Evolutionary conservation across 2,888 invertebrate genomes (phyloP), one percentile per base, ranked within the genome.

Genomic region (Ornithoptera priamus): DNA sequence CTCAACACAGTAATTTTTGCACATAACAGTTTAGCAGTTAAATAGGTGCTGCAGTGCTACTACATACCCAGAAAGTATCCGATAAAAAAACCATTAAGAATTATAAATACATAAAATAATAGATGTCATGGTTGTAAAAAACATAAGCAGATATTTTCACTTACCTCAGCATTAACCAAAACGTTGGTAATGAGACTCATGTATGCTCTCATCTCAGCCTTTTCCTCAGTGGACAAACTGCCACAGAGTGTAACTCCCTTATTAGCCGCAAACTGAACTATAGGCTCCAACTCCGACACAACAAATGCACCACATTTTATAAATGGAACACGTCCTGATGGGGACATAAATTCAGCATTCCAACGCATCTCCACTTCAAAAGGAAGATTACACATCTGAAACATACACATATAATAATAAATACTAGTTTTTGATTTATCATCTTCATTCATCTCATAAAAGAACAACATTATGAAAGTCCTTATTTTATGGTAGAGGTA

Each of bases 321-420:
- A 80, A 99, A 98, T 0, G 99, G 99, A 0, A 99, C 95, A 76
- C 96, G 95, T 0, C 98, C 98, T 7, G 97, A 96, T 0, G 99
- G 99, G 0, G 99, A 99, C 97, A 99, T 99, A 82, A 96, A 97
- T 82, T 99, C 98, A 0, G 99, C 99, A 92, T 99, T 99, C 78
- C 96, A 95, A 73, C 96, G 93, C 78, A 96, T 95, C 75, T 97
- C 96, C 7, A 98, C 95, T 77, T 94, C 94, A 84, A 96, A 98
- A 0, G 96, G 95, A 0, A 99, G 93, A 68, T 95, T 95, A 82
- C 97, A 97, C 97, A 99, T 99, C 93, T 93, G 81, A 0, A 76
- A 74, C 36, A 22, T 22, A 22, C 22, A 39, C 7, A 39, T 7
- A 30, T 30, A 30, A 30, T 30, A 39, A 6, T 39, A 39, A 39